Evolutionary conservation across 53 echinoderm and acorn worm species (phyloP).

Genomic region (Paracentrotus lividus): DNA sequence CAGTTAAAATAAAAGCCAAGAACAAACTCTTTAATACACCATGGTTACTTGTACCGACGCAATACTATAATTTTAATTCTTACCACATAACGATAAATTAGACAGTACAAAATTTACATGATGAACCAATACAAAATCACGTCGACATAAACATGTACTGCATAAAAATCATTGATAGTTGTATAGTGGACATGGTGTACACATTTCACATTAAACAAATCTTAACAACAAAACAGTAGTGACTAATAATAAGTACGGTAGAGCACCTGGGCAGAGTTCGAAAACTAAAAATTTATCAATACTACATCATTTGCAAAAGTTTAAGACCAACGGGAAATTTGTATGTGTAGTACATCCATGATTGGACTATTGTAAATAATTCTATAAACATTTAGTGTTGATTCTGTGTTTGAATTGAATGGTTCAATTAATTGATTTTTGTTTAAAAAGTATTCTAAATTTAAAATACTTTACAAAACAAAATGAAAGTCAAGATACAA

Average conservation of each 20-base stretch:
- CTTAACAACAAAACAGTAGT: not conserved
- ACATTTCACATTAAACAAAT: not conserved
- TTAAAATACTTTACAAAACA: too few species aligned
- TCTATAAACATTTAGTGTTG: too few species aligned
- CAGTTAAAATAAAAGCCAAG: not conserved
- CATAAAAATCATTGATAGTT: not conserved
- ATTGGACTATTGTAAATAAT: too few species aligned
- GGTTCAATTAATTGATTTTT: too few species aligned
- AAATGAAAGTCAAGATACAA: too few species aligned
- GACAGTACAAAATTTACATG: not conserved
- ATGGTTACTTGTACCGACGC: not conserved
- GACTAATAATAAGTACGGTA: not conserved
- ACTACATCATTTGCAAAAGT: too few species aligned
- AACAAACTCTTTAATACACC: not conserved
- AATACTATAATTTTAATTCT: not conserved
- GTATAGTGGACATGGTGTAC: not conserved
- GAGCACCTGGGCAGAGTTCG: not conserved
- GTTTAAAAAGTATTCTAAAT: too few species aligned
- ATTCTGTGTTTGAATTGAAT: too few species aligned
- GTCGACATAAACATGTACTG: not conserved
- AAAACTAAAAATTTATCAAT: too few species aligned
- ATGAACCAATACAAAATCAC: not conserved
- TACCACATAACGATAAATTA: not conserved
- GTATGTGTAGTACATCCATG: too few species aligned
- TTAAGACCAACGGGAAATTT: too few species aligned